Conservation (phyloP, 2,113 vertebrate genomes). For the Pampusana beccarii region DNA sequence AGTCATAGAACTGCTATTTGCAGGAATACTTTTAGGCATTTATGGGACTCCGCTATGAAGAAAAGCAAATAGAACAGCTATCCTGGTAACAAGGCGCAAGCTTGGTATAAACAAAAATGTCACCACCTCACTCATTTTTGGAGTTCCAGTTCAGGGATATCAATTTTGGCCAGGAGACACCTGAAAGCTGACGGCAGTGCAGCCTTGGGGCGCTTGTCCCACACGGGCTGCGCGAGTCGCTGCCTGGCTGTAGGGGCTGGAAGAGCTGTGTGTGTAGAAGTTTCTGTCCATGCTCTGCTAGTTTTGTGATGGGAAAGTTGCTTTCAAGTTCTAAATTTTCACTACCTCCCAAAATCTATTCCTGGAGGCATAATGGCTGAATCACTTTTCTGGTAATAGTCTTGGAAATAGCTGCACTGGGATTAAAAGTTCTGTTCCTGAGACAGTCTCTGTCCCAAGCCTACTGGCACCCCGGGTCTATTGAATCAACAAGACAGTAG, state of each 20-base stretch:
- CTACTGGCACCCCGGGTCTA: background rate
- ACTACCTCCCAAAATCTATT: background rate
- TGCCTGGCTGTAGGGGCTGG: background rate
- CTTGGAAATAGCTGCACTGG: background rate
- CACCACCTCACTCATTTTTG: background rate
- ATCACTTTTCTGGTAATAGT: background rate
- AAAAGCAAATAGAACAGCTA: background rate
- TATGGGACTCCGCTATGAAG: fast-evolving
- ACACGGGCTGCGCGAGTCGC: fast-evolving
- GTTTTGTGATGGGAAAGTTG: background rate
- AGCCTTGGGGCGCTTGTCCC: background rate
- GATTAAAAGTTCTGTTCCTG: background rate
- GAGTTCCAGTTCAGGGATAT: background rate
- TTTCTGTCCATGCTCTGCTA: background rate
- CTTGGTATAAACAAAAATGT: background rate
- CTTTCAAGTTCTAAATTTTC: background rate
- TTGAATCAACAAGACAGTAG: background rate
- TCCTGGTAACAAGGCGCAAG: background rate
- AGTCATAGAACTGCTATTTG: background rate
- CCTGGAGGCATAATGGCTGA: background rate
- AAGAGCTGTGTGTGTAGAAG: background rate
- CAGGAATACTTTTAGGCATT: background rate
- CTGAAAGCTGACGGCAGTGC: background rate
- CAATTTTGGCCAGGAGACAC: background rate
- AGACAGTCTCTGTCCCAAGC: background rate